Evolutionary conservation across 1,140 invertebrate species (phyloP), one percentile per base, ranked within the genome.

Genomic region (Holcopasites calliopsidis): DNA sequence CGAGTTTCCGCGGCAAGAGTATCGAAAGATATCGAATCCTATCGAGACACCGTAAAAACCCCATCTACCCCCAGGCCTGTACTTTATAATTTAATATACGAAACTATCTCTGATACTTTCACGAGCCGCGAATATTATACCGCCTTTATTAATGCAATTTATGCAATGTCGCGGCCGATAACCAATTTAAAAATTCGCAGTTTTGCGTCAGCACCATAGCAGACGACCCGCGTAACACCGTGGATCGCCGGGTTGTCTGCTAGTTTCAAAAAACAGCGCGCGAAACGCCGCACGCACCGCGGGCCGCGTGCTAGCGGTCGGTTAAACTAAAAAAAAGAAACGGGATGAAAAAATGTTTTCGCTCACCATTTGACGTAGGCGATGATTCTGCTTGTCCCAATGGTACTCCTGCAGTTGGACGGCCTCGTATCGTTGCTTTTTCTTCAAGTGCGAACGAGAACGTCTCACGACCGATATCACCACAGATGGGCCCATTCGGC

Each of bases 401-500:
- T 50, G 77, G n/a, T 84, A 83, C 16, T 76, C 73, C 35, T 72
- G 33, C 18, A 83, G 65, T 28, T 58, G 81, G 3, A 83, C 3
- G 10, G 66, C 8, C 47, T 84, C 70, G 77, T 70, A 61, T 16
- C 47, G 77, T 49, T 31, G 69, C 40, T 83, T 83, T 58, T 78
- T 83, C 28, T 68, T 74, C 50, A 6, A 52, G 18, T 61, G 69
- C 10, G 81, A 68, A 47, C 13, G 69, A n/a, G 82, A 65, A 70
- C 81, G 81, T 75, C 82, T 83, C 11, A 84, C 77, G 47, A 71
- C 82, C 55, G 82, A 77, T 83, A 83, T 83, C 54, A 83, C 61
- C 66, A 78, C 81, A 79, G 82, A 31, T 83, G 82, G 82, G 69
- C 82, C 81, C 82, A 84, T 84, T 66, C 82, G 74, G 81, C 81